phyloP scores from a whole-genome alignment of 2,797 vertebrate species.

The Atherinosoma microstoma region DNA sequence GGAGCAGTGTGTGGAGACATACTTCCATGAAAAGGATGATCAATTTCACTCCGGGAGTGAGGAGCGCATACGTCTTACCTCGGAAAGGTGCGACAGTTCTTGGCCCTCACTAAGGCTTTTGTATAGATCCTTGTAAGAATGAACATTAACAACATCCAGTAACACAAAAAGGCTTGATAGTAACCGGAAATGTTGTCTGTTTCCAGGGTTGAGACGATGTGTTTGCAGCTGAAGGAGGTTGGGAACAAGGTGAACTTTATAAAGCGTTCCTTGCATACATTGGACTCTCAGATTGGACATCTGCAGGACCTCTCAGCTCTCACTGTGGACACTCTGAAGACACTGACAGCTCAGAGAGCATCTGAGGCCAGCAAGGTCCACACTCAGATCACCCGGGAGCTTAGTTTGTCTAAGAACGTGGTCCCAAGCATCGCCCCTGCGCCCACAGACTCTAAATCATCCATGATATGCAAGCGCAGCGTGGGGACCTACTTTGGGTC shows the following conservation, averaged over 20 bases:
- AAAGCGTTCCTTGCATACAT: slow-evolving; percentile 94
- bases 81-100: slow-evolving; percentile 86
- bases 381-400: slow-evolving; percentile 95
- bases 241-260: slow-evolving; percentile 98
- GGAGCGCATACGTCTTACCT: slow-evolving; percentile 97
- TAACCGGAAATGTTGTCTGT: slow-evolving; percentile 35
- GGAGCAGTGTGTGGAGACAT: slow-evolving; percentile 97
- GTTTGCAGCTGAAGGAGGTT: slow-evolving; percentile 96
- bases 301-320: slow-evolving; percentile 97
- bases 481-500: slow-evolving; percentile 88
- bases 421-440: slow-evolving; percentile 90
- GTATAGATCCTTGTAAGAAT: background rate
- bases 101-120: background rate
- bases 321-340: slow-evolving; percentile 97
- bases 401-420: slow-evolving; percentile 97
- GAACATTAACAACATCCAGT: background rate
- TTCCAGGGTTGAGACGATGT: slow-evolving; percentile 95
- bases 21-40: slow-evolving; percentile 98
- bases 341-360: slow-evolving; percentile 94
- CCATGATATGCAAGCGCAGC: slow-evolving; percentile 91
- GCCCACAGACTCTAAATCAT: slow-evolving; percentile 88
- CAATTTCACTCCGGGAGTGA: slow-evolving; percentile 97
- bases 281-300: slow-evolving; percentile 99
- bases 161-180: slow-evolving; percentile 1
- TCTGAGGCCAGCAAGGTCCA: slow-evolving; percentile 98